A percentile compares a stretch with the other conserved stretches of the same genome.
Evolutionary conservation across 1,140 invertebrate genomes (phyloP).

Genomic region (Saxidomus purpurata): DNA sequence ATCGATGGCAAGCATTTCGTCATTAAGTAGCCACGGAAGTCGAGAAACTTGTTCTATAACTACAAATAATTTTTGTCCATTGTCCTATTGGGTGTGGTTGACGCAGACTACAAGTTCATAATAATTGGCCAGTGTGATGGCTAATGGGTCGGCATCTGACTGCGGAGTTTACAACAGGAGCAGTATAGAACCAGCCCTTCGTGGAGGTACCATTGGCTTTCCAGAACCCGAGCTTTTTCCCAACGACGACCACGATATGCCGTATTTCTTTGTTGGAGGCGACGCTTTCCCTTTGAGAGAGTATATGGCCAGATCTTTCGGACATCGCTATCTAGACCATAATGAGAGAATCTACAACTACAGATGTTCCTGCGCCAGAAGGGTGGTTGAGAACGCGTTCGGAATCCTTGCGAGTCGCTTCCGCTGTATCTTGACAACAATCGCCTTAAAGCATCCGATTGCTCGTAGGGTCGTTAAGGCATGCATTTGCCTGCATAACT

Average conservation of each 20-base stretch:
- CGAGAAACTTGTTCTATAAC: conserved; percentile 84
- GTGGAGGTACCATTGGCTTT: conserved; percentile 65
- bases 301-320: conserved; percentile 70
- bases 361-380: conserved; percentile 80
- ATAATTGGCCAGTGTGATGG: conserved; percentile 66
- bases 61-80: conserved; percentile 87
- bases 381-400: conserved; percentile 83
- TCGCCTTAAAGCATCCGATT: not conserved
- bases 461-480: conserved; percentile 10
- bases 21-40: not conserved
- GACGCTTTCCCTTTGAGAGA: conserved; percentile 75
- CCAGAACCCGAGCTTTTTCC: conserved; percentile 67
- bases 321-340: not conserved
- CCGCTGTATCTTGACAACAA: conserved; percentile 31
- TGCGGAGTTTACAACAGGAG: conserved; percentile 24
- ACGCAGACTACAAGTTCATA: conserved; percentile 79
- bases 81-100: conserved; percentile 81
- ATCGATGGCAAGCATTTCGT: conserved; percentile 3
- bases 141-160: not conserved
- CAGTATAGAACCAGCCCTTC: conserved; percentile 56
- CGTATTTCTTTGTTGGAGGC: conserved; percentile 75
- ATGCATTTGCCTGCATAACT: conserved; percentile 57
- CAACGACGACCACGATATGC: conserved; percentile 42
- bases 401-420: conserved; percentile 64
- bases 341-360: conserved; percentile 85